Base-by-base conservation (phyloP, 1,140 invertebrate species). In the Gryllus bimaculatus region DNA sequence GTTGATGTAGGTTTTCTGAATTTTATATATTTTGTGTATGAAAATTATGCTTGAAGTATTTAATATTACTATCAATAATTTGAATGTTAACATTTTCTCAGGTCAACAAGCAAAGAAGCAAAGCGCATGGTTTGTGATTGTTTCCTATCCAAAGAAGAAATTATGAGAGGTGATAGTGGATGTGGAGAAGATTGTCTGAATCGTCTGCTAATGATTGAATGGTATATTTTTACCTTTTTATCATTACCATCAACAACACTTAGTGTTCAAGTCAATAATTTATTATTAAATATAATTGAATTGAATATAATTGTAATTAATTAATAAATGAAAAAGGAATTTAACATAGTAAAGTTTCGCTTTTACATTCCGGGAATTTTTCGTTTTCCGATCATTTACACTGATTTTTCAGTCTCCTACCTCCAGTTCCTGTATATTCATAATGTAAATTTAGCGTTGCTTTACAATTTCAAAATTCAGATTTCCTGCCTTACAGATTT, bases 111-210 rank as follows among this genome's bases (percentile, higher is more conserved):
- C 85, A 96, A 94, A 83, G 96, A 98, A 86, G 93, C 94, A 7
- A 93, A 94, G 79, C 90, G 94, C 81, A 98, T 99, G 96, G 90
- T 94, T 21, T 99, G 98, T 87, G 97, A 99, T 86, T 99, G 97
- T 87, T 94, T 94, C 82, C 87, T 96, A 79, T 95, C 94, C 8
- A 92, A 93, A 85, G 95, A 97, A 84, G 97, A 98, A 82, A 89
- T 95, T 79, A 89, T 91, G 49, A 87, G 92, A 80, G 95, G 95
- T 3, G 92, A 96, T 85, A 86, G 91, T 47, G 96, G 95, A 49
- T 99, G 97, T 88, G 95, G 95, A 0, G 95, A 97, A 84, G 96
- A 98, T 86, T 99, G 98, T 88, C 90, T 99, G 8, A 99, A 99
- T 88, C 91, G 96, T 84, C 90, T 99, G 84, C 90, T 99, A 8